A percentile compares a stretch with the other conserved stretches of the same genome.
phyloP scores from a whole-genome alignment of 2,888 invertebrate species.

The Biston betularia region DNA sequence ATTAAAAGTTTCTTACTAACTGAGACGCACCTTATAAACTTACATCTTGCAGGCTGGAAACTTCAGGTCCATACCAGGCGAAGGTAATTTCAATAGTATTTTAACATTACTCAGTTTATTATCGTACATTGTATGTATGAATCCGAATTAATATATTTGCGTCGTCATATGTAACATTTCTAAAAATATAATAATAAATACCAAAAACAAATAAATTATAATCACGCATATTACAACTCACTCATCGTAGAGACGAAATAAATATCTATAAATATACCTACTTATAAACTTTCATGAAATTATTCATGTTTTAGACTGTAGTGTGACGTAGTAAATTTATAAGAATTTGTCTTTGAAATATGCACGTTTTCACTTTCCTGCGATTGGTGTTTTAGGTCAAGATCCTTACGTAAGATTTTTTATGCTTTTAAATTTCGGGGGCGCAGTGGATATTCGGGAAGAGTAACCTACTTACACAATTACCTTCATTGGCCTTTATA shows the following conservation, averaged over 20 bases:
- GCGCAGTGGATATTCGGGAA: no score
- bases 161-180: not conserved
- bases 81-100: not conserved
- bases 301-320: constrained; percentile 50
- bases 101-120: not conserved
- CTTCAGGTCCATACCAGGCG: not conserved
- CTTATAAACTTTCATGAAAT: constrained; percentile 48
- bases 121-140: no score
- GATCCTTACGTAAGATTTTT: not conserved
- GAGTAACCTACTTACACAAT: no score
- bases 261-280: constrained; percentile 45
- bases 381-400: constrained; percentile 26
- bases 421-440: not conserved
- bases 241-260: constrained; percentile 42
- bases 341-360: constrained; percentile 45
- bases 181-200: not conserved
- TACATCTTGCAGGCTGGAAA: not conserved
- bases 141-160: not conserved
- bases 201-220: not conserved
- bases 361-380: constrained; percentile 49
- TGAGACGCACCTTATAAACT: not conserved
- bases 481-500: no score
- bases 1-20: not conserved
- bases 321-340: constrained; percentile 57
- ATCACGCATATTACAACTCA: not conserved